Evolutionary conservation across 2,797 vertebrate species (phyloP), one percentile per base, ranked within the genome.

Genomic region (Chelmon rostratus): DNA sequence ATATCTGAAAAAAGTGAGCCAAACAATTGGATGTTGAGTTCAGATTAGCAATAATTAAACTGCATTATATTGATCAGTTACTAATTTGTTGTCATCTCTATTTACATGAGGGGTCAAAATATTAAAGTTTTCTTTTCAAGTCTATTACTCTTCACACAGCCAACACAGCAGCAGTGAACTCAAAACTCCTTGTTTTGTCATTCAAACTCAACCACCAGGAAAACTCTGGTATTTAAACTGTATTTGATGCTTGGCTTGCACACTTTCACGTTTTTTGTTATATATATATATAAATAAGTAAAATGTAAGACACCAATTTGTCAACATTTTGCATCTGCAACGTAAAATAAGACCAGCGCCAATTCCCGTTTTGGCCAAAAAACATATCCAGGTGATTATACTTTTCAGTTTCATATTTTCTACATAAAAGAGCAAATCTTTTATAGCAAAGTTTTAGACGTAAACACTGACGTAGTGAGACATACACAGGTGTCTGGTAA

Each of bases 1-100:
- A 80, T 89, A 89, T 99, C 98, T 99, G 82, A 73, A 73, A 64
- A 77, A 37, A 62, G 18, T 8, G 10, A n/a, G 25, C 10, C 6
- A 58, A 47, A 0, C 40, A 40, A 54, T 16, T 1, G 15, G 16
- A 47, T 2, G 2, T 18, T 46, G 1, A 59, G 16, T 54, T 68
- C 4, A 1, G 11, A 72, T 18, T 21, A 12, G 13, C 0, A 49
- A 46, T 52, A 40, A 8, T 58, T 1, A 65, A 47, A 62, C 11
- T 16, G 9, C 13, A 57, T 37, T 31, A 47, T 33, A 33, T 4
- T 28, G 0, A 38, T 31, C 28, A 31, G 28, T 31, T 31, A 31
- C 1, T 15, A 21, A 16, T 44, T n/a, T 13, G 13, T 72, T 31
- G 18, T 18, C 8, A 33, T 5, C 21, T 58, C 3, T 57, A 15